These are phyloP conservation scores for Coregonus suidteri DNA, from an alignment of 2,797 vertebrate genomes.

Conservation along the genomic window DNA sequence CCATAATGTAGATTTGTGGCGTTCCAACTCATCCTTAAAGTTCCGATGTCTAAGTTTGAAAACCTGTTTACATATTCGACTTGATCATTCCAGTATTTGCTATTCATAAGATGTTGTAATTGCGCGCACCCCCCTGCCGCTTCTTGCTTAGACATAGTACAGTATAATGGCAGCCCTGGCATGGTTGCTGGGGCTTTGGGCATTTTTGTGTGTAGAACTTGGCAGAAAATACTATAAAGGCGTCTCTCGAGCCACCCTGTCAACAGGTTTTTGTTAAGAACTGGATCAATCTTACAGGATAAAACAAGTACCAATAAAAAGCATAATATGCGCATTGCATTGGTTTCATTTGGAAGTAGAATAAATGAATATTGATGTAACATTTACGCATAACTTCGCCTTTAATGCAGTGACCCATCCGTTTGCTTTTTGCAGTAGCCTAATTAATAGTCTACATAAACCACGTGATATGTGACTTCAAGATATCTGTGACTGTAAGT, in stretches of 20 bases:
- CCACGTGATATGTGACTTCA: not conserved
- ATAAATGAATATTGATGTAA: not conserved
- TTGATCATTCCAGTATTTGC: not conserved
- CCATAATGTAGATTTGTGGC: not conserved
- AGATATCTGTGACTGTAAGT: not conserved
- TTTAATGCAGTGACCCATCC: not conserved
- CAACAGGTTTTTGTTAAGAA: slow-evolving; percentile 24
- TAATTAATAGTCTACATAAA: not conserved
- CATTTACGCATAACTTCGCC: not conserved
- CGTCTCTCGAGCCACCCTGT: slow-evolving; percentile 40
- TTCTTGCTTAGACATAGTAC: slow-evolving; percentile 30
- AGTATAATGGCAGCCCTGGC: slow-evolving; percentile 49
- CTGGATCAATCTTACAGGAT: not conserved
- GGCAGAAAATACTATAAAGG: slow-evolving; percentile 54
- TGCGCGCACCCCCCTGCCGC: slow-evolving; percentile 17
- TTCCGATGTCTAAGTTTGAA: slow-evolving; percentile 2
- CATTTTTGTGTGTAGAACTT: slow-evolving; percentile 50
- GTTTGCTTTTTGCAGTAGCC: not conserved
- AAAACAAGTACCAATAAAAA: slow-evolving; percentile 13
- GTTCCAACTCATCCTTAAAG: not conserved
- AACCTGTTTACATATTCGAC: not conserved
- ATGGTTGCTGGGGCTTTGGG: slow-evolving; percentile 45
- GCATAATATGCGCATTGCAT: not conserved
- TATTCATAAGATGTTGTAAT: not conserved
- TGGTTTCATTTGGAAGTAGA: not conserved